Evolutionary conservation across 2,888 invertebrate genomes (phyloP).

Genomic region (Drosophila antonietae): DNA sequence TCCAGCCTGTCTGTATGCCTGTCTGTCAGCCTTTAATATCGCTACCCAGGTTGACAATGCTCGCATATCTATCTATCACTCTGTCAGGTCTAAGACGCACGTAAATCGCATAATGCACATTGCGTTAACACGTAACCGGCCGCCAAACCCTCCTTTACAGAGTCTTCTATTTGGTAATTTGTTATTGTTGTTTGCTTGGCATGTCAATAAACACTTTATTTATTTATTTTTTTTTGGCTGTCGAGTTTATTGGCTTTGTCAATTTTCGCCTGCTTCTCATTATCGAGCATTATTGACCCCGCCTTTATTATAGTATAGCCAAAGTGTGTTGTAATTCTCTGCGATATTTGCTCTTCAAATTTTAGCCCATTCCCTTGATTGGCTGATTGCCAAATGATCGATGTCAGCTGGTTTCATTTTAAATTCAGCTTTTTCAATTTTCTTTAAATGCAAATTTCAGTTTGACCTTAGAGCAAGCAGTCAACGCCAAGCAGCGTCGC

Average conservation of each 20-base stretch:
- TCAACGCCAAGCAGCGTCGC: constrained; percentile 15
- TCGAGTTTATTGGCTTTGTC: constrained; percentile 61
- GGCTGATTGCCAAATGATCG: constrained; percentile 29
- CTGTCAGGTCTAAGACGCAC: constrained; percentile 51
- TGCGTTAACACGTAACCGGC: constrained; percentile 61
- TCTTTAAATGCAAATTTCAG: constrained; percentile 33
- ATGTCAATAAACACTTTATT: constrained; percentile 36
- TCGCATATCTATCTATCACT: constrained; percentile 22
- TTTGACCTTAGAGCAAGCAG: constrained; percentile 43
- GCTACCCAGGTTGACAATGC: constrained; percentile 58
- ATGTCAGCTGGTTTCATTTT: constrained; percentile 8
- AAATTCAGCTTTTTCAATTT: constrained; percentile 15
- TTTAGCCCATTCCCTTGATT: constrained; percentile 19
- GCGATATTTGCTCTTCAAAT: constrained; percentile 40
- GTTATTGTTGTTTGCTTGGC: constrained; percentile 28
- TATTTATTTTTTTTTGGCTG: constrained; percentile 17
- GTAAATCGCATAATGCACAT: constrained; percentile 73
- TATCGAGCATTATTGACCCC: constrained; percentile 54
- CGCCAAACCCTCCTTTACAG: background rate
- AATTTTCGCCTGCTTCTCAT: constrained; percentile 55
- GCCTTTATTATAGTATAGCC: constrained; percentile 30
- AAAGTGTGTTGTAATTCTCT: constrained; percentile 55
- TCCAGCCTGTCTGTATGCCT: background rate
- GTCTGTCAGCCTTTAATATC: constrained; percentile 26
- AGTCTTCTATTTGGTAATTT: constrained; percentile 46